Base-by-base conservation (phyloP, 1,140 invertebrate genomes). In the Hormaphis cornu region DNA sequence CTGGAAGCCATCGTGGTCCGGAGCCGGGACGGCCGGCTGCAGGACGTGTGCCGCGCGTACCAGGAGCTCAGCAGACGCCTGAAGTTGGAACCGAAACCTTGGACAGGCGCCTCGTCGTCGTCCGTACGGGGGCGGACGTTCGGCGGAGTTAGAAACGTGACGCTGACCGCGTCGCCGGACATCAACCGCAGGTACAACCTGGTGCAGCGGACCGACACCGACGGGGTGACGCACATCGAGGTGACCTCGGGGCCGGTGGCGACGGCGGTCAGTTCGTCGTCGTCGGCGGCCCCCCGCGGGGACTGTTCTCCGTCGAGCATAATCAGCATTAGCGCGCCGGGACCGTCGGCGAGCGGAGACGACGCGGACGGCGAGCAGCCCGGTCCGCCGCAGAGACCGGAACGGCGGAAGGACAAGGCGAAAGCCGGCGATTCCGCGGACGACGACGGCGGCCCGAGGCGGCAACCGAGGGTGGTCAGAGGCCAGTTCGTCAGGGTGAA, bases 221-320 rank as follows among this genome's bases (percentile, higher is more conserved):
- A 75, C 42, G 74, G 74, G 3, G 72, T 75, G 10, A 75, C 74
- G 30, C 74, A 75, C 44, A 75, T 75, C 30, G 74, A 75, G 42
- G 73, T 75, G 12, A 71, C 73, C 1, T 22, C 61, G n/a, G 71
- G 54, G 6, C 46, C 37, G 8, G 46, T 37, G 6, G 69, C 24
- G 14, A 12, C 61, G 12, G 22, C 48, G 20, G 30, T 30, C 30
- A 33, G 10, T 28, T 24, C 35, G 58, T 46, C 40, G 56, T 35
- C 54, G 10, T 33, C n/a, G 48, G 12, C n/a, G 18, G 40, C 50
- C 18, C 24, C 26, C 37, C 24, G 14, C 20, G 56, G 35, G 24
- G 66, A 70, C 40, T n/a, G 52, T 20, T 37, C 70, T 35, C 61
- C 74, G 20, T 74, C 73, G 12, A 74, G 73, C 58, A 75, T 75